Conservation (phyloP, 2,888 invertebrate genomes). For the Beris morrisii region DNA sequence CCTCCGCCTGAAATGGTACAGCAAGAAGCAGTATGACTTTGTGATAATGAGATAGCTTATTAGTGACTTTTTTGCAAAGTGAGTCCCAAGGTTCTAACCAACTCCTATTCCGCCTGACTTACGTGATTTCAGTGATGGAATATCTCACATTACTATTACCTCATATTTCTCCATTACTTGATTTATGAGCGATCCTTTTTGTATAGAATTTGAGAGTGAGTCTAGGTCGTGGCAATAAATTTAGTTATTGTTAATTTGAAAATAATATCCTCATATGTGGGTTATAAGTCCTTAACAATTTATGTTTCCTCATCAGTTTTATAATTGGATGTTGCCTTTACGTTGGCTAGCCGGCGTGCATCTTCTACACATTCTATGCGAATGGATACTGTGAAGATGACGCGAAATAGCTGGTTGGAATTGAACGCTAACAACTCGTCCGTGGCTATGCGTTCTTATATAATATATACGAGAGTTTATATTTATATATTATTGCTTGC, state of each 20-base stretch:
- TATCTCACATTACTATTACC: background rate
- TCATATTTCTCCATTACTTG: conserved; percentile 31
- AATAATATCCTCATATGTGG: conserved; percentile 35
- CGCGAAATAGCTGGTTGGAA: background rate
- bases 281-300: conserved; percentile 34
- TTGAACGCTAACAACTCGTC: background rate
- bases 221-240: conserved; percentile 29
- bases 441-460: too few species aligned
- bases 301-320: conserved; percentile 37
- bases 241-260: conserved; percentile 38
- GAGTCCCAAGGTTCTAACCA: too few species aligned
- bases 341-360: conserved; percentile 7
- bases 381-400: background rate
- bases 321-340: conserved; percentile 35
- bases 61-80: conserved; percentile 20
- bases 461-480: too few species aligned
- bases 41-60: conserved; percentile 36
- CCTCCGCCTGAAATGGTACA: background rate
- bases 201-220: background rate
- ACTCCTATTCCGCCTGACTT: background rate
- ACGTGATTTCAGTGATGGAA: background rate
- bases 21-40: too few species aligned
- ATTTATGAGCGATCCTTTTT: conserved; percentile 25
- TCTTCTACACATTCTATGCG: background rate
- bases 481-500: too few species aligned